Percentiles rank a stretch among this genome's conserved stretches.
These are phyloP conservation scores for Belonocnema kinseyi DNA, from an alignment of 1,140 invertebrate genomes.

Conservation along the genomic window DNA sequence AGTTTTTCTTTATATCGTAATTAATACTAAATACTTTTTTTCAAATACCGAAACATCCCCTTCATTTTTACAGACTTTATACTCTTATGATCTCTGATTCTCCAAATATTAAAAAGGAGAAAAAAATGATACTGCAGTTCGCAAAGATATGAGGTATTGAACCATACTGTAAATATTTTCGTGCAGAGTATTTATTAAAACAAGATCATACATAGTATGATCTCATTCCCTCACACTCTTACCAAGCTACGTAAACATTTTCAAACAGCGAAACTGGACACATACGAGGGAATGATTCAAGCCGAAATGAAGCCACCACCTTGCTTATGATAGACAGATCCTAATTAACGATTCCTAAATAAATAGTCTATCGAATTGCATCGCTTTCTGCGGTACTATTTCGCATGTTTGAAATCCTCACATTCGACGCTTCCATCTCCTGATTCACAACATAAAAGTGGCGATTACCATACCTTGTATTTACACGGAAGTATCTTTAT, in stretches of 20 bases:
- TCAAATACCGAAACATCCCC: too few relatives aligned
- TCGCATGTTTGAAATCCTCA: slow-evolving; percentile 11
- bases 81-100: too few relatives aligned
- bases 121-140: background rate
- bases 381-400: background rate
- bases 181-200: slow-evolving; percentile 19
- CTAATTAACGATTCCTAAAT: slow-evolving; percentile 19
- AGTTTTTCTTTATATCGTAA: too few relatives aligned
- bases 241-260: background rate
- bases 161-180: background rate
- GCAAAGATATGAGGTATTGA: background rate
- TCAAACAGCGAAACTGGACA: slow-evolving; percentile 5
- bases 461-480: slow-evolving; percentile 17
- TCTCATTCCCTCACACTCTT: slow-evolving; percentile 2
- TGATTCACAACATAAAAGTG: background rate
- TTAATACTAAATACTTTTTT: too few relatives aligned
- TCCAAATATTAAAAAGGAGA: background rate
- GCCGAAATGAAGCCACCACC: slow-evolving; percentile 21
- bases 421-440: background rate
- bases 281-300: slow-evolving; percentile 28
- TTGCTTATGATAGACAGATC: slow-evolving; percentile 10
- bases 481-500: slow-evolving; percentile 4
- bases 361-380: slow-evolving; percentile 14
- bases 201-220: slow-evolving; percentile 14
- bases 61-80: too few relatives aligned